Conservation (phyloP, 2,888 invertebrate species). For the Coenonympha arcania region DNA sequence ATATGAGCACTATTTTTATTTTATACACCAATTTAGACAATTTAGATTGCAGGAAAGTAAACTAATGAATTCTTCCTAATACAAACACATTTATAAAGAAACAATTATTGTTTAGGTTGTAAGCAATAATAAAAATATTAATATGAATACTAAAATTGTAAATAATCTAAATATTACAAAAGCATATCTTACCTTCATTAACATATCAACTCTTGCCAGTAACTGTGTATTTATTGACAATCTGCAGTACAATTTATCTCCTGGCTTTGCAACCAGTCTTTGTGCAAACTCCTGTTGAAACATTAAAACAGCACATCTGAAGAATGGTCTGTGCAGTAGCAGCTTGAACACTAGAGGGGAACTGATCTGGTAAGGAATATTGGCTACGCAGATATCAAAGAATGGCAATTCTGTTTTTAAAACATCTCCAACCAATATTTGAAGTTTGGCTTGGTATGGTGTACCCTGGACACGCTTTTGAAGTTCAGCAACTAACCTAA, state of each 20-base stretch:
- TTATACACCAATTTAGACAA: too few relatives aligned
- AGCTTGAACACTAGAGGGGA: conserved; percentile 97
- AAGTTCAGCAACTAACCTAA: conserved; percentile 92
- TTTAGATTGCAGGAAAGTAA: too few relatives aligned
- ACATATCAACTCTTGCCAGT: conserved; percentile 92
- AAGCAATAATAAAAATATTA: too few relatives aligned
- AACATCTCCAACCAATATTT: conserved; percentile 95
- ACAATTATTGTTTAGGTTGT: too few relatives aligned
- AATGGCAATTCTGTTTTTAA: conserved; percentile 95
- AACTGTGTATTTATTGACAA: conserved; percentile 97
- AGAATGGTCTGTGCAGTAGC: conserved; percentile 86
- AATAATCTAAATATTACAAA: too few relatives aligned
- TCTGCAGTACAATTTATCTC: conserved; percentile 96
- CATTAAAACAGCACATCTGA: conserved; percentile 97
- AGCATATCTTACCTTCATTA: conserved; percentile 87
- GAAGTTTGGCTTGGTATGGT: conserved; percentile 88
- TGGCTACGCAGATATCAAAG: conserved; percentile 98
- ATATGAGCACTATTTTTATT: too few relatives aligned
- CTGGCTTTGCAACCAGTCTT: conserved; percentile 95
- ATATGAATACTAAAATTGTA: too few relatives aligned
- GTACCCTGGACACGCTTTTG: conserved; percentile 97
- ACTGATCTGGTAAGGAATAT: conserved; percentile 98
- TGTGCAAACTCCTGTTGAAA: conserved; percentile 99
- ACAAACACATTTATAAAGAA: too few relatives aligned
- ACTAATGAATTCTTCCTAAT: too few relatives aligned